Conservation (phyloP, 2,113 vertebrate genomes). For the Aphyosemion australe region DNA sequence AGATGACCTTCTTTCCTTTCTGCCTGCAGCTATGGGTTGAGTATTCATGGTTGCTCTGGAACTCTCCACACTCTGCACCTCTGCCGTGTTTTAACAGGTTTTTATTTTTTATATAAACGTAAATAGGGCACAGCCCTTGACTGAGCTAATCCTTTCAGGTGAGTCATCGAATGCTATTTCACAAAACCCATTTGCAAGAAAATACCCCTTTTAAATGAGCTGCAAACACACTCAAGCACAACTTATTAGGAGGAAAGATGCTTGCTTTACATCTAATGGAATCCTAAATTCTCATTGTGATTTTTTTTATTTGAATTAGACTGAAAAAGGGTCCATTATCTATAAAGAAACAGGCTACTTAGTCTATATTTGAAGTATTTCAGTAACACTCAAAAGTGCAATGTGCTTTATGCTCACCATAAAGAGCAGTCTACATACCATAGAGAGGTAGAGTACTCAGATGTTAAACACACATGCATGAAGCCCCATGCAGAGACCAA, state of each 20-base stretch:
- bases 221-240: constrained; percentile 1
- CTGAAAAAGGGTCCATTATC: neutral
- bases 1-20: constrained; percentile 43
- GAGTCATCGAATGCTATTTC: constrained; percentile 16
- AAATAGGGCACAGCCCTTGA: constrained; percentile 5
- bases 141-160: neutral
- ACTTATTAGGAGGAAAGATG: neutral
- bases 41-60: constrained; percentile 16
- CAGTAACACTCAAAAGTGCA: neutral
- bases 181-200: constrained; percentile 5
- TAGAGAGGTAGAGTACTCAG: neutral
- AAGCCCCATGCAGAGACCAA: neutral
- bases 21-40: constrained; percentile 27
- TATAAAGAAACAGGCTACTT: neutral
- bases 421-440: neutral
- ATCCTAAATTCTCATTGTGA: too few species aligned
- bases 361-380: neutral
- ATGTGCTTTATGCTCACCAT: neutral
- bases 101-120: constrained; percentile 11
- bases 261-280: too few species aligned
- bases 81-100: constrained; percentile 11
- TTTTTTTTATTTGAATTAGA: neutral
- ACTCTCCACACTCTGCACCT: constrained; percentile 19
- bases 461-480: constrained; percentile 6
- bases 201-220: neutral